phyloP scores from a whole-genome alignment of 2,113 vertebrate species.

The Gymnorhina tibicen region DNA sequence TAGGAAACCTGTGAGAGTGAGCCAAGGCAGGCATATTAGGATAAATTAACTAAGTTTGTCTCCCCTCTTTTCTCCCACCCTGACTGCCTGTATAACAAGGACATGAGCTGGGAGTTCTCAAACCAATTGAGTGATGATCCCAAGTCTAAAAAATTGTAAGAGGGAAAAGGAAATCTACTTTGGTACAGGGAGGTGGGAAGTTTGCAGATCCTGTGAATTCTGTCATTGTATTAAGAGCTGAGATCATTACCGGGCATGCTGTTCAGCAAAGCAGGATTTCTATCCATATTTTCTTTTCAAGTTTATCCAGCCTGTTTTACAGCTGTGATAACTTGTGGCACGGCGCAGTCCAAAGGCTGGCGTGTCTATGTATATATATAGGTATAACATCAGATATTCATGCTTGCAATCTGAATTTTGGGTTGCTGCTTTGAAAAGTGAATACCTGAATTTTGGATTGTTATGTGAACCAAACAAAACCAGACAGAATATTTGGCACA shows the following conservation, averaged over 20 bases:
- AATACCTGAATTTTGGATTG: neutral
- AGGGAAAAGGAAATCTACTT: neutral
- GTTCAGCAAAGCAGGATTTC: neutral
- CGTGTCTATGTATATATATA: neutral
- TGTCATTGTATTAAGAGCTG: neutral
- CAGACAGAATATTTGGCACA: neutral
- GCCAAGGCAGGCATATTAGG: neutral
- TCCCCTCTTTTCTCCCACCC: neutral
- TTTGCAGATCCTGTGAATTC: neutral
- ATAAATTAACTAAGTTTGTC: neutral
- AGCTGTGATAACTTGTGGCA: neutral
- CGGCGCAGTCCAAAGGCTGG: neutral
- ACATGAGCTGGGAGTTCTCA: neutral
- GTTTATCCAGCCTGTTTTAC: neutral
- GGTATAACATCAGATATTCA: neutral
- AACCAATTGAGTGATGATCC: neutral
- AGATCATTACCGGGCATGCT: neutral
- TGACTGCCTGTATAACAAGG: neutral
- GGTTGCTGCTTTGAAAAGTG: neutral
- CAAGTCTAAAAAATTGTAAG: neutral
- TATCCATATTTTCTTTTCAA: neutral
- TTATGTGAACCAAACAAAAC: slow-evolving; percentile 7
- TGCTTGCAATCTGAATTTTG: neutral
- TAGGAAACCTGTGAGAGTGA: neutral
- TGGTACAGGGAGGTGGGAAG: neutral